Conservation (phyloP, 1,140 invertebrate species). For the Pseudachorutes palmiensis region DNA sequence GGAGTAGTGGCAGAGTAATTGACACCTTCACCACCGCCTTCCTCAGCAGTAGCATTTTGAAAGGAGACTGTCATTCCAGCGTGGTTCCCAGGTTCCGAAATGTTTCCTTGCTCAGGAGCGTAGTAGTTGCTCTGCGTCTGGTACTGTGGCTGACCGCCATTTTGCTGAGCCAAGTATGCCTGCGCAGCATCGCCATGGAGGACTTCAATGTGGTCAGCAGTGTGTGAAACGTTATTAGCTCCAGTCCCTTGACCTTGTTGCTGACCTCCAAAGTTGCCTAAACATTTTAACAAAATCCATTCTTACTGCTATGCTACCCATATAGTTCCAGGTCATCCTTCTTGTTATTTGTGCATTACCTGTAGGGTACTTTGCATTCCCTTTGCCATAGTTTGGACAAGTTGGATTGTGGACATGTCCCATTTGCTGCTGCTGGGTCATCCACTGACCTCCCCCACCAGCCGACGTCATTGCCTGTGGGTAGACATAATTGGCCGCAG, state of each 20-base stretch:
- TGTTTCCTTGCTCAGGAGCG: not conserved
- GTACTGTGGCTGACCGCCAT: not conserved
- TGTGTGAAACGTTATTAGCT: not conserved
- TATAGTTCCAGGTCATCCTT: too few relatives aligned
- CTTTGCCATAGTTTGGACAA: not conserved
- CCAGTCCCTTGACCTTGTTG: not conserved
- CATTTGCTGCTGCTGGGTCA: constrained; percentile 3
- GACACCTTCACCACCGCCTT: not conserved
- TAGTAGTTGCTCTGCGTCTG: not conserved
- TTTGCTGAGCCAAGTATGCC: constrained; percentile 8
- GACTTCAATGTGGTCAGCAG: constrained; percentile 2
- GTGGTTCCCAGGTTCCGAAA: not conserved
- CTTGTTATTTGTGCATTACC: too few relatives aligned
- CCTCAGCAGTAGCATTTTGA: not conserved
- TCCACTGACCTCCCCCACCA: not conserved
- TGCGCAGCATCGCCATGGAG: not conserved
- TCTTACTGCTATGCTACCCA: too few relatives aligned
- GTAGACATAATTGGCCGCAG: not conserved
- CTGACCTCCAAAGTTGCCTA: not conserved
- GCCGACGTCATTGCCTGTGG: constrained; percentile 4
- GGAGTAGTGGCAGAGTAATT: constrained; percentile 6
- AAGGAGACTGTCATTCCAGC: not conserved
- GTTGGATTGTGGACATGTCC: not conserved
- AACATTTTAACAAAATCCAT: too few relatives aligned
- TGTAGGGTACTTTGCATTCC: not conserved